Base-by-base conservation (phyloP, 2,797 vertebrate genomes). In the Coluber constrictor region DNA sequence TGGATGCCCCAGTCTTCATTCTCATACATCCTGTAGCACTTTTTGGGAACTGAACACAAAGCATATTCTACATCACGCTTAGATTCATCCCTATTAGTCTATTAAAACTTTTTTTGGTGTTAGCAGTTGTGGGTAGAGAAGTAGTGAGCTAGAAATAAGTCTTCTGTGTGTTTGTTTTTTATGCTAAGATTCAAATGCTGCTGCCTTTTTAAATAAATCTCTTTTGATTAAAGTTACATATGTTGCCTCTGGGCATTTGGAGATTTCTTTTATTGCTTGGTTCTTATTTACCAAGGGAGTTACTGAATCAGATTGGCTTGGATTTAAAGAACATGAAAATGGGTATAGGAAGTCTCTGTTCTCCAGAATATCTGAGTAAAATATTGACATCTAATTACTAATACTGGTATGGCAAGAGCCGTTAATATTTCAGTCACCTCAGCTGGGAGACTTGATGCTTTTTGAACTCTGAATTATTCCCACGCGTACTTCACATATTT, bases 151-250 rank as follows among this genome's bases (percentile, higher is more conserved):
- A 92, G 32, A 74, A 88, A 88, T 70, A 88, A 12, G 25, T 12
- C 18, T 59, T 74, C 47, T 47, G 13, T 12, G 51, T 79, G 54
- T 88, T 29, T 83, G 32, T 18, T 54, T 47, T 83, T 54, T 37
- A 51, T 86, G 57, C 43, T 23, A 27, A 16, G 63, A 27, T 47
- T 89, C 32, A 56, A 89, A 25, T 27, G 11, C 25, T 90, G 60
- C 32, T 92, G n/a, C 63, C 88, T 56, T 86, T 63, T 86, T 43
- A 90, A 92, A 86, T 87, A 87, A 12, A 90, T 56, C 2, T 86
- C n/a, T 86, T 92, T 92, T 83, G 12, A 63, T 86, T 86, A 43
- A 92, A 60, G 25, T 63, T 86, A 37, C 66, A 89, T 54, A 89
- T 88, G 60, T 92, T 83, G 43, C 70, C 70, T n/a, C 55, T 60